Evolutionary conservation across 2,888 invertebrate species (phyloP).

Genomic region (Tromatobia lineatoria): DNA sequence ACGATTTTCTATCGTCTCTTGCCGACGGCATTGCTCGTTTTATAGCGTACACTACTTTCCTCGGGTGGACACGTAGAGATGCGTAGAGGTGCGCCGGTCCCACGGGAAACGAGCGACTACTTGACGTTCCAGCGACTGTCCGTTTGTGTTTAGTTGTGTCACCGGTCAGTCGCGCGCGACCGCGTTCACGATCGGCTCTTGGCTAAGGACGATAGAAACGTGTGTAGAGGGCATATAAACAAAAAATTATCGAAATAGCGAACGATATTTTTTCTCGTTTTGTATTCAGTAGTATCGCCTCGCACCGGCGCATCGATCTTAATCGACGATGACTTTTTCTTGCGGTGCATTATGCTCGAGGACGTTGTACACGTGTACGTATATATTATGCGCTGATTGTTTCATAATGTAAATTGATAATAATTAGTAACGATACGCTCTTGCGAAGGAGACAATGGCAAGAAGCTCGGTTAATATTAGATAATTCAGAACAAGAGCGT

Average conservation of each 20-base stretch:
- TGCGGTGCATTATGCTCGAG: conserved; percentile 70
- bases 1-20: conserved; percentile 57
- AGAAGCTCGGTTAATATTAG: conserved; percentile 14
- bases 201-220: conserved; percentile 28
- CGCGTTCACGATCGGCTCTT: conserved; percentile 12
- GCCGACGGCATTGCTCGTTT: conserved; percentile 17
- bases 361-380: conserved; percentile 70
- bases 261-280: conserved; percentile 40
- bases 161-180: conserved; percentile 5
- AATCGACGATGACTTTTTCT: conserved; percentile 70
- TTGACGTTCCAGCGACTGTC: conserved; percentile 46
- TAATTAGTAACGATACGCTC: conserved; percentile 57
- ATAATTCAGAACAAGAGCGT: conserved; percentile 50
- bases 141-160: conserved; percentile 44
- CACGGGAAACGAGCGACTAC: conserved; percentile 34
- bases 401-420: conserved; percentile 25
- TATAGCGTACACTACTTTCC: background rate
- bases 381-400: conserved; percentile 66
- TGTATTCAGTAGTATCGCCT: conserved; percentile 65
- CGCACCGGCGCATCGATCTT: conserved; percentile 66
- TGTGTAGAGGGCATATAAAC: background rate
- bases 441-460: conserved; percentile 30
- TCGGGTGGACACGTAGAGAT: conserved; percentile 32
- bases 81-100: conserved; percentile 42
- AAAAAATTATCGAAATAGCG: conserved; percentile 11